Evolutionary conservation across 2,113 vertebrate genomes (phyloP), one percentile per base, ranked within the genome.

Genomic region (Lophius piscatorius): DNA sequence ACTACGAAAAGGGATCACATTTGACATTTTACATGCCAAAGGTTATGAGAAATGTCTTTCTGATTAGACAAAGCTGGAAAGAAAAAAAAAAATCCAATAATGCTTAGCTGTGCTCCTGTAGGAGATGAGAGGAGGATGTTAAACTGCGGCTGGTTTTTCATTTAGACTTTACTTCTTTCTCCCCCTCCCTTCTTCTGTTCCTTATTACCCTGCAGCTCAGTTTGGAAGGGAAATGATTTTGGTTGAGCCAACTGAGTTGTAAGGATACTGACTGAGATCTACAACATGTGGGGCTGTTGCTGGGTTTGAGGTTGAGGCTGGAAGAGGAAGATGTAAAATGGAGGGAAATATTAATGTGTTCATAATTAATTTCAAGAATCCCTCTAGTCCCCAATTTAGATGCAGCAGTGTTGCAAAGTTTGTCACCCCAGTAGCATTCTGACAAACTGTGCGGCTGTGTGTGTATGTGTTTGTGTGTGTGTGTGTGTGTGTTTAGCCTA

Each of bases 111-210:
- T 84, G 87, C 76, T 81, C 80, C 66, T 75, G 87, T 83, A 81
- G 82, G 71, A 72, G 82, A 63, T n/a, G n/a, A n/a, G n/a, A n/a
- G n/a, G n/a, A n/a, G 67, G 81, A 85, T 76, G 81, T 86, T 88
- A 90, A 90, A 89, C 70, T 55, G 39, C 73, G 70, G 79, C 80
- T 74, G 81, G 63, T 85, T 85, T 86, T 88, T 89, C 84, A 88
- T 89, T 88, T 86, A 76, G 62, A 74, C 69, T 74, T 75, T 59
- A 49, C 70, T 76, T 78, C 54, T 64, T 83, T 66, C 49, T 41
- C 64, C 72, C 58, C 58, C 64, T 73, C 76, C n/a, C 41, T 71
- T 63, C 63, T 65, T 74, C 72, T 66, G 41, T 71, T 70, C 66
- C 77, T 84, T 86, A 83, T 88, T 85, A 81, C 71, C 69, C 80